Conservation (phyloP, 2,888 invertebrate species). For the Oscheius sp. region DNA sequence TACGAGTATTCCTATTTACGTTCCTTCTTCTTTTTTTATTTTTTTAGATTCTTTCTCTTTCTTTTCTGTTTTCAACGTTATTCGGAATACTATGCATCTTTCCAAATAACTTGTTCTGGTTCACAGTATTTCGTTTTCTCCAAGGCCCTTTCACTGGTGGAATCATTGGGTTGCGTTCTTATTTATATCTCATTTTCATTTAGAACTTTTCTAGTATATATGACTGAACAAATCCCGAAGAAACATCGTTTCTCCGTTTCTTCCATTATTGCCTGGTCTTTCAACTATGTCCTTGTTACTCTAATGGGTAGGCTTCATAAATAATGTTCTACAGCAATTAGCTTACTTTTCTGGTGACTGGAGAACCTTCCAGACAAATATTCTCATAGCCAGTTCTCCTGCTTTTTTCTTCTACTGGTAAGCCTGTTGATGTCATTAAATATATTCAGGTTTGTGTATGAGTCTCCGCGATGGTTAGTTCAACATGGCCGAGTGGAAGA, state of each 20-base stretch:
- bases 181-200: neutral
- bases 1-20: constrained; percentile 31
- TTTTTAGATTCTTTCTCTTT: constrained; percentile 38
- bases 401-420: constrained; percentile 56
- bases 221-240: constrained; percentile 64
- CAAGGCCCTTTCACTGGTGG: constrained; percentile 67
- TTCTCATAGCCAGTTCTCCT: constrained; percentile 55
- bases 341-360: constrained; percentile 59
- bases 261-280: constrained; percentile 63
- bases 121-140: constrained; percentile 59
- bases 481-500: constrained; percentile 62
- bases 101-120: constrained; percentile 28
- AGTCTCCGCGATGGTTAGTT: constrained; percentile 63
- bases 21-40: neutral
- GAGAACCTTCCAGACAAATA: constrained; percentile 55
- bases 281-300: constrained; percentile 63
- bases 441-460: constrained; percentile 54
- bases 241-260: constrained; percentile 64
- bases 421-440: constrained; percentile 9
- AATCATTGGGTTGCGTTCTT: constrained; percentile 45
- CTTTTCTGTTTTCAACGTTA: constrained; percentile 37
- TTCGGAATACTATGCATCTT: constrained; percentile 32
- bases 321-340: too few species aligned
- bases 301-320: constrained; percentile 6
- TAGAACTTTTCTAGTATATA: constrained; percentile 56